These are phyloP conservation scores for Pangasianodon gigas DNA, from an alignment of 2,113 vertebrate genomes.

Conservation along the genomic window DNA sequence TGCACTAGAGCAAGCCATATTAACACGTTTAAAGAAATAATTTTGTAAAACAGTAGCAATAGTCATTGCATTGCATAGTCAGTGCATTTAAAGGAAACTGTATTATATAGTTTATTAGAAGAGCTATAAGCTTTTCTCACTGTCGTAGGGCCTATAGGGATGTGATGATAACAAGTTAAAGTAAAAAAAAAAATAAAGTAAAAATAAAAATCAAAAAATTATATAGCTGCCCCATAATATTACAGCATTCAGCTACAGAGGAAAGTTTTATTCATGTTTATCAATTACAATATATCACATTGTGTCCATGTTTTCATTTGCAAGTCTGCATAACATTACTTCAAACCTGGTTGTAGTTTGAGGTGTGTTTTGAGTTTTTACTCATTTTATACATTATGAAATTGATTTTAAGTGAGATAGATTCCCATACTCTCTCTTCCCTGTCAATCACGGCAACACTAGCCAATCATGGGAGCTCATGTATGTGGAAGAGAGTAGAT, in stretches of 20 bases:
- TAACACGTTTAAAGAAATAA: background rate
- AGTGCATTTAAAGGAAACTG: background rate
- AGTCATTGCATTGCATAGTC: background rate
- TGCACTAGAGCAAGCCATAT: background rate
- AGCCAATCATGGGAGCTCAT: background rate
- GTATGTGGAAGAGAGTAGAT: background rate
- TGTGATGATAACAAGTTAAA: background rate
- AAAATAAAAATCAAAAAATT: too few relatives aligned
- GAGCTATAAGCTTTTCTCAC: background rate
- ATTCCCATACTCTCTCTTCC: background rate
- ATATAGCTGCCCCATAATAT: background rate
- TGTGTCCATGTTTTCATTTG: background rate
- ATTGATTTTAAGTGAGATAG: background rate
- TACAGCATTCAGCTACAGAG: background rate
- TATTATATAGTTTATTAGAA: background rate
- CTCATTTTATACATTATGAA: too few relatives aligned
- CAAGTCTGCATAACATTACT: background rate
- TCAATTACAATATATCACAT: background rate
- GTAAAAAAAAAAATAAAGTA: background rate
- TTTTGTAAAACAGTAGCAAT: background rate
- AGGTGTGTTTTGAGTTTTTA: background rate
- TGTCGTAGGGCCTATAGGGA: background rate
- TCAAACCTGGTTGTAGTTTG: background rate
- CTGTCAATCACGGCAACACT: background rate
- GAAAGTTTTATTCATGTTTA: background rate